Evolutionary conservation across 2,797 vertebrate genomes (phyloP), one percentile per base, ranked within the genome.

Genomic region (Dallia pectoralis): DNA sequence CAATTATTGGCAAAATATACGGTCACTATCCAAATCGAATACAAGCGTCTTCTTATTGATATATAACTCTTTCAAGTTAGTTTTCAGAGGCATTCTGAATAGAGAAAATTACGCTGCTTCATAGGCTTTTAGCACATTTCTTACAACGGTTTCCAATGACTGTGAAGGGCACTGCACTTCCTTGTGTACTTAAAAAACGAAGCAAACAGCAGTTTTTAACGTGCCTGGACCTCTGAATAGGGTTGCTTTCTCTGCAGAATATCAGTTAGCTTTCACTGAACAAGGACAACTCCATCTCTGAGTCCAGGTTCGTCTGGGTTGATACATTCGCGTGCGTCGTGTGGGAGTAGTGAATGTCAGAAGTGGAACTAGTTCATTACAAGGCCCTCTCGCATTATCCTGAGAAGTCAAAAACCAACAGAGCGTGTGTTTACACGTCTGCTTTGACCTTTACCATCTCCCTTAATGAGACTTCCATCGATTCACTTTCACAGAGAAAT

Each of bases 391-490:
- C 12, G 77, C 79, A 72, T 67, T 56, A 74, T 36, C 73, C 15
- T 19, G 70, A 75, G 69, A 76, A 78, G 84, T 78, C 77, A 79
- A 70, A 61, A 86, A 79, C 53, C 77, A 81, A 68, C 27, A 62
- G 66, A 63, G 79, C 67, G 3, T 80, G 75, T 48, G 71, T 79
- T 81, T 82, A 84, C 76, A 81, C 80, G 19, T 79, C 72, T 72
- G 66, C 74, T 29, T 4, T 82, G 87, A 90, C 89, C 89, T 90
- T 89, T 90, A 85, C 71, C 85, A 82, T 71, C 79, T 71, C 44
- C 75, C 79, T 81, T 88, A 88, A 90, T 90, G 84, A 89, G 86
- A 87, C 87, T 89, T 83, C 62, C 76, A 90, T 90, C 68, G 86
- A 90, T 87, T 84, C 81, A 79, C 79, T 86, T 87, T 87, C 74